Base-by-base conservation (phyloP, 2,797 vertebrate species). In the Falco berigora region DNA sequence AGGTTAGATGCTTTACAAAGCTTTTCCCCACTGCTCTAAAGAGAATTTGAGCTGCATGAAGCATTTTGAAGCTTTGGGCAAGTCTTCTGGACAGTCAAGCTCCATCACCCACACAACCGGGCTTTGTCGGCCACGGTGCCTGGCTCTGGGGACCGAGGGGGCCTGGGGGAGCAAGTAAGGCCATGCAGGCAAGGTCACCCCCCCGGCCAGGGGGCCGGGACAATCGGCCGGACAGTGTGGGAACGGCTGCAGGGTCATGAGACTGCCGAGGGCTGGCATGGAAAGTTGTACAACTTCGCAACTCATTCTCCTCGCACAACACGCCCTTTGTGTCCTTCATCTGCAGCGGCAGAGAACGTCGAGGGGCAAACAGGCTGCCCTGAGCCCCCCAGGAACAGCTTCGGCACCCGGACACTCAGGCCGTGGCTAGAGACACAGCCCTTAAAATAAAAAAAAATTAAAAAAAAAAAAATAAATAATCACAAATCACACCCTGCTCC, bases 171-270 rank as follows among this genome's bases (percentile, higher is more conserved):
- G 82, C 71, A 9, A 38, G 75, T 27, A 47, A 16, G 67, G 72
- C 22, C 4, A 1, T 0, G 27, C 81, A 47, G 79, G 17, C 44
- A 50, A 52, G 88, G 83, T 59, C 40, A 80, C 53, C 36, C 36
- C 68, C 71, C 24, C 4, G 1, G 8, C 10, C 73, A 2, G 49
- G 85, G 78, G 72, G 44, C 20, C 0, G 18, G 85, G 88, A 95
- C 25, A 44, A 84, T 52, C 32, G 1, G 34, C 67, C 5, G 38
- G 8, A 61, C 58, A 44, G 66, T 62, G 90, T 74, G 91, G 96
- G 94, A 92, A 96, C 14, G 76, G 82, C 69, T 56, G 82, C 89
- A 46, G 88, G 93, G 92, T 94, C 96, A 96, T 49, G 95, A 28
- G 96, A 92, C 82, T 3, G 81, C 86, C 6, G 6, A 68, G 87